Evolutionary conservation across 2,113 vertebrate species (phyloP), one percentile per base, ranked within the genome.

Genomic region (Brachyhypopomus gauderio): DNA sequence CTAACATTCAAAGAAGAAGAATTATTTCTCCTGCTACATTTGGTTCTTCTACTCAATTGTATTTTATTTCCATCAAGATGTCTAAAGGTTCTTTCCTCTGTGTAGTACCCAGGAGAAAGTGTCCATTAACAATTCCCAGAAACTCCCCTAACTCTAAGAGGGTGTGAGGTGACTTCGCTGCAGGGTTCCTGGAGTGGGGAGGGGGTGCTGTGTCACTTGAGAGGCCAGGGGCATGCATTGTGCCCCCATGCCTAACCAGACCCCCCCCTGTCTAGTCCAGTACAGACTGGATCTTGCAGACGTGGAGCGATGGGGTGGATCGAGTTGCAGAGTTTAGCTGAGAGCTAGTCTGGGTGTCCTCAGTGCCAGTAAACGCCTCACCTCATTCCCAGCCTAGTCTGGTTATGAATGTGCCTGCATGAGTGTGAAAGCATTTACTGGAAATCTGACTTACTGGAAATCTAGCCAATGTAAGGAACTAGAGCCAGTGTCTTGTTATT

Each of bases 241-340:
- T 17, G 63, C 30, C 23, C 25, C 11, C 2, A 30, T 20, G 23
- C 52, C 56, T 60, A 27, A 72, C 70, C 12, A 7, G 41, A 48
- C 78, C 56, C 25, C 78, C 78, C 48, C 58, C 23, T 64, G 58
- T 73, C 70, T 72, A 45, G 62, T 80, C 78, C 30, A 27, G 77
- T 67, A 38, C 70, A 69, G 30, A 63, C 77, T 75, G 55, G 72
- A 74, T 84, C 23, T 17, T 20, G 11, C 59, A 55, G 59, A 5
- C 36, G 56, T 64, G 75, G 38, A 56, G 38, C 55, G 16, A 38
- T 77, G 16, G 27, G 19, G 27, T 34, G 16, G 73, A 63, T 72
- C 72, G 25, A 25, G 12, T 84, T 77, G 64, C 63, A 1, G 22
- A 38, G 5, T 84, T 84, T 77, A 77, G 27, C 38, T 59, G 38